phyloP scores from a whole-genome alignment of 2,113 vertebrate genomes.

The Anarrhichthys ocellatus region DNA sequence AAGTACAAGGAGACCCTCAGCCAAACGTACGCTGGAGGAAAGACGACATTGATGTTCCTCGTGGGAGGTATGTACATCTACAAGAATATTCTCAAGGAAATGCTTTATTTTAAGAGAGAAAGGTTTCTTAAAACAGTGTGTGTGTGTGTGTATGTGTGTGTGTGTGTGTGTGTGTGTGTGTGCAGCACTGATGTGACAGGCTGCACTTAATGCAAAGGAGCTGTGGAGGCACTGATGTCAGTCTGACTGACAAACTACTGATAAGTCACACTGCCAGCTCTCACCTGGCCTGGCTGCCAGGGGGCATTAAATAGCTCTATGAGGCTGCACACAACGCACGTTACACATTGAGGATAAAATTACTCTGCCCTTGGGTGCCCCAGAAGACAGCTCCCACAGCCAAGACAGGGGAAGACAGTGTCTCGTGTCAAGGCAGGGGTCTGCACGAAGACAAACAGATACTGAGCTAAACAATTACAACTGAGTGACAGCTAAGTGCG shows the following conservation, averaged over 20 bases:
- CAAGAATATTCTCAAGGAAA: conserved; percentile 1
- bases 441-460: conserved; percentile 38
- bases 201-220: conserved; percentile 39
- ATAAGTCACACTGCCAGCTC: conserved; percentile 37
- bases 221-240: conserved; percentile 29
- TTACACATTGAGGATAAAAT: conserved; percentile 33
- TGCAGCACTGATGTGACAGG: conserved; percentile 46
- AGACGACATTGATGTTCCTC: conserved; percentile 92
- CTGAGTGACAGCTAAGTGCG: conserved; percentile 58
- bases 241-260: conserved; percentile 53
- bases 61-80: conserved; percentile 88
- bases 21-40: conserved; percentile 97
- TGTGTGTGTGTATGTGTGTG: not conserved
- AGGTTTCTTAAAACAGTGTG: not conserved
- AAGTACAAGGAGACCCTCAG: conserved; percentile 96
- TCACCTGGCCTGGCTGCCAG: conserved; percentile 51
- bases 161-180: not conserved
- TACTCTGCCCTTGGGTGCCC: not conserved
- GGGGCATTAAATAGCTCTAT: conserved; percentile 36
- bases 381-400: conserved; percentile 12
- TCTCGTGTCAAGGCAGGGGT: conserved; percentile 34
- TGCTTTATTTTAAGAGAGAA: not conserved
- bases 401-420: conserved; percentile 10
- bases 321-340: conserved; percentile 49
- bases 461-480: conserved; percentile 54